Conservation (phyloP, 2,113 vertebrate species). For the Suncus etruscus region DNA sequence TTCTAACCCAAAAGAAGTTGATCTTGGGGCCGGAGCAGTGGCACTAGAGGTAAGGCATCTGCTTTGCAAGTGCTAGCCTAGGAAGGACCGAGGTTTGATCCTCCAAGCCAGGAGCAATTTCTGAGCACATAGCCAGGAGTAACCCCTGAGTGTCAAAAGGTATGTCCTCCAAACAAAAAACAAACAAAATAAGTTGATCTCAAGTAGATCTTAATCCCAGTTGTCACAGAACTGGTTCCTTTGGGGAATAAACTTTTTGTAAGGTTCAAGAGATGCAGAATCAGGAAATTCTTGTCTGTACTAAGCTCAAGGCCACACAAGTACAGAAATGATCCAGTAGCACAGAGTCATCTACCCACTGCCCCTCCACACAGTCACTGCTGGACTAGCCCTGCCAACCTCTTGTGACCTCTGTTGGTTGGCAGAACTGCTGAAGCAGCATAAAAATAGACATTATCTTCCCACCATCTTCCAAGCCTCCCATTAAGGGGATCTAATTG, state of each 20-base stretch:
- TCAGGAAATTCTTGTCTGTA: neutral
- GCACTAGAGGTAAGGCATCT: too few species aligned
- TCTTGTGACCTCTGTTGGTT: neutral
- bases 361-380: neutral
- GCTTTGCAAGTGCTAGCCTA: too few species aligned
- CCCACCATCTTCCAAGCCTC: neutral
- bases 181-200: too few species aligned
- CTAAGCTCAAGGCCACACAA: neutral
- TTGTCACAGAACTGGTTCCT: neutral
- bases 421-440: neutral
- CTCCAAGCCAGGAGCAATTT: too few species aligned
- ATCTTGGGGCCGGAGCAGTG: too few species aligned
- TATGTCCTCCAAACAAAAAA: too few species aligned
- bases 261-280: neutral
- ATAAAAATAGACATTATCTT: neutral
- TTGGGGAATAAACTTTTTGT: neutral
- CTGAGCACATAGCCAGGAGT: too few species aligned
- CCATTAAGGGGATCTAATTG: neutral
- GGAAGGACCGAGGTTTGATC: too few species aligned
- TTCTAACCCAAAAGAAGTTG: too few species aligned
- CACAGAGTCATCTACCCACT: neutral
- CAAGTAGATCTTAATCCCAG: neutral
- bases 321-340: neutral
- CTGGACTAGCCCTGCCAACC: too few species aligned
- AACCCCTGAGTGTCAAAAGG: too few species aligned